phyloP scores from a whole-genome alignment of 1,140 invertebrate genomes.

The Nasonia longicornis region DNA sequence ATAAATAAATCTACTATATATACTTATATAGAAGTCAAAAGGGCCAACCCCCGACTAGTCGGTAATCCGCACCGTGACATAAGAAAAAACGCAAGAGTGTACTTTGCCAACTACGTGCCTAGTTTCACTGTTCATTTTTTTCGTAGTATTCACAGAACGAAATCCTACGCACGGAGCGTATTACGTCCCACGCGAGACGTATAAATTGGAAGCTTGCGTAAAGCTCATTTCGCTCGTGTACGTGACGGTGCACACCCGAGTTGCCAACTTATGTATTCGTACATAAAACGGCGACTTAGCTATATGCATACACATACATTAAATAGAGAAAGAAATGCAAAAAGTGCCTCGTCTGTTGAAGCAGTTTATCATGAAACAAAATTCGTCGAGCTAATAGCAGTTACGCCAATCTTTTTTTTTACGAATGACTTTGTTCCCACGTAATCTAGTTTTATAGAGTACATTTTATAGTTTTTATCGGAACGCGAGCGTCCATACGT shows the following conservation, averaged over 20 bases:
- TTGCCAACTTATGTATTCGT: constrained; percentile 39
- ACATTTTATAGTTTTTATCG: constrained; percentile 14
- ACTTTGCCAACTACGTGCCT: constrained; percentile 57
- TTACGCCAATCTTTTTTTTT: constrained; percentile 8
- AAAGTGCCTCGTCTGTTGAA: constrained; percentile 28
- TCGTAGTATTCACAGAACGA: constrained; percentile 45
- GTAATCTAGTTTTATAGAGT: constrained; percentile 12
- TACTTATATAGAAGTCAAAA: not conserved
- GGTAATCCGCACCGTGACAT: constrained; percentile 40
- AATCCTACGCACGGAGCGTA: constrained; percentile 11
- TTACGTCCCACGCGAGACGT: constrained; percentile 5
- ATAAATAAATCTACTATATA: constrained; percentile 23
- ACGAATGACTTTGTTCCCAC: not conserved
- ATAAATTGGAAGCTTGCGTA: constrained; percentile 17
- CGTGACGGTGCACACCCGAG: not conserved
- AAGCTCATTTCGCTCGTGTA: constrained; percentile 3
- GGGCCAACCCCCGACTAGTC: constrained; percentile 20
- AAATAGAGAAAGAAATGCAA: not conserved
- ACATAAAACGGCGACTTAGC: constrained; percentile 33
- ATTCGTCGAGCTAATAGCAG: not conserved
- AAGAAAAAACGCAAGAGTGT: constrained; percentile 46
- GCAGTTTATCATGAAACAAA: constrained; percentile 34
- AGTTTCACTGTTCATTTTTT: constrained; percentile 48
- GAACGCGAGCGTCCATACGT: not conserved
- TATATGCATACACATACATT: not conserved